phyloP scores from a whole-genome alignment of 1,140 invertebrate species.

The Trichonephila clavata region DNA sequence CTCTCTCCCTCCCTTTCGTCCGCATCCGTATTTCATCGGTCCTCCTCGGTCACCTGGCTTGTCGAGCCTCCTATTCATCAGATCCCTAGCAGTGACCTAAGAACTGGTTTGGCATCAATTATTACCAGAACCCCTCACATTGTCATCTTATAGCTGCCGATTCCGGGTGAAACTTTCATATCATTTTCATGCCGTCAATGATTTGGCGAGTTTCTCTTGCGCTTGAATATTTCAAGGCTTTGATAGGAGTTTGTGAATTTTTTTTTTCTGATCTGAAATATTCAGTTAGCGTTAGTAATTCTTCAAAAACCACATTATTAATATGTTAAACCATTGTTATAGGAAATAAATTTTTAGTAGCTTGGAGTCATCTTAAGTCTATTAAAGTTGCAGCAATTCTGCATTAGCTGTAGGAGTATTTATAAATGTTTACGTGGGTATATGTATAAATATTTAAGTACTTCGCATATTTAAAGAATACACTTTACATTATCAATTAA shows the following conservation, averaged over 20 bases:
- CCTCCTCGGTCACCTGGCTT: constrained; percentile 56
- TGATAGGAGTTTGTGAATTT: too few relatives aligned
- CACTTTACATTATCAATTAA: too few relatives aligned
- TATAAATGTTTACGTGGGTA: too few relatives aligned
- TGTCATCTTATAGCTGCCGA: constrained; percentile 33
- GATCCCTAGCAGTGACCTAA: constrained; percentile 41
- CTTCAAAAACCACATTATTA: background rate
- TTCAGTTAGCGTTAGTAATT: background rate
- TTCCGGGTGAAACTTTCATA: constrained; percentile 5
- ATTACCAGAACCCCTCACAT: background rate
- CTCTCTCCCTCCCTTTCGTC: background rate
- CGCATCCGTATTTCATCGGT: constrained; percentile 55
- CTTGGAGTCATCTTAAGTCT: too few relatives aligned
- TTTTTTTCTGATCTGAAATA: too few relatives aligned
- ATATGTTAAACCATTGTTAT: background rate
- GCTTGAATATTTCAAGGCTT: too few relatives aligned
- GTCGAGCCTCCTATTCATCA: constrained; percentile 27
- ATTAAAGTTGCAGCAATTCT: too few relatives aligned
- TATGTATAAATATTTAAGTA: too few relatives aligned
- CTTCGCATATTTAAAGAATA: too few relatives aligned
- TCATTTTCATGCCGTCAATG: background rate
- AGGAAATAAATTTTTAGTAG: too few relatives aligned
- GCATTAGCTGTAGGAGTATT: too few relatives aligned
- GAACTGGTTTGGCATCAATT: constrained; percentile 67
- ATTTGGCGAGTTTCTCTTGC: background rate